Conservation (phyloP, 2,797 vertebrate species). For the Acrossocheilus fasciatus region DNA sequence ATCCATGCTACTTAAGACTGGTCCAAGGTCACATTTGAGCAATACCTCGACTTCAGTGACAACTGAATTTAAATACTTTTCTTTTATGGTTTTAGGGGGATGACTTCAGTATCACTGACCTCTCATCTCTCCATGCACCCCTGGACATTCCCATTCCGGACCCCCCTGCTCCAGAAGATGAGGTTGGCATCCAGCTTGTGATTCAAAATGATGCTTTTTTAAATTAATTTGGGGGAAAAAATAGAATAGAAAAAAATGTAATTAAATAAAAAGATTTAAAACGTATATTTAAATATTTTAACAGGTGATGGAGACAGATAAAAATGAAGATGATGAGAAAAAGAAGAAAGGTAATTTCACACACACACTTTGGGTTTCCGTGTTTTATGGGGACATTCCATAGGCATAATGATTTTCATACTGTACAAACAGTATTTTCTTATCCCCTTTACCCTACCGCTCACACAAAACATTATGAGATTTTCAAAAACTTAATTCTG, state of each 20-base stretch:
- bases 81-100: slow-evolving; percentile 74
- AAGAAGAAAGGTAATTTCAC: slow-evolving; percentile 79
- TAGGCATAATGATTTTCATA: not conserved
- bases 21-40: not conserved
- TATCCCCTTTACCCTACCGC: not conserved
- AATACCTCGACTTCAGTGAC: not conserved
- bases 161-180: slow-evolving; percentile 84
- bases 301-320: slow-evolving; percentile 89
- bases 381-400: no score
- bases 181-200: slow-evolving; percentile 73
- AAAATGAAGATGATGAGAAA: slow-evolving; percentile 82
- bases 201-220: not conserved
- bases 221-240: not conserved
- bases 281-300: not conserved
- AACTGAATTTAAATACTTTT: not conserved
- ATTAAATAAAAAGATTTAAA: not conserved
- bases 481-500: not conserved
- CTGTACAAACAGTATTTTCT: not conserved
- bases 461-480: no score
- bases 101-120: slow-evolving; percentile 78
- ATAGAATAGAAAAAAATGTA: no score
- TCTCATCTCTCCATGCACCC: slow-evolving; percentile 78
- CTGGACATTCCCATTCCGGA: slow-evolving; percentile 93
- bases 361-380: not conserved
- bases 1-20: no score